Percentiles rank a stretch among this genome's conserved stretches.
Evolutionary conservation across 2,888 invertebrate genomes (phyloP).

Genomic region (Diarsia rubi): DNA sequence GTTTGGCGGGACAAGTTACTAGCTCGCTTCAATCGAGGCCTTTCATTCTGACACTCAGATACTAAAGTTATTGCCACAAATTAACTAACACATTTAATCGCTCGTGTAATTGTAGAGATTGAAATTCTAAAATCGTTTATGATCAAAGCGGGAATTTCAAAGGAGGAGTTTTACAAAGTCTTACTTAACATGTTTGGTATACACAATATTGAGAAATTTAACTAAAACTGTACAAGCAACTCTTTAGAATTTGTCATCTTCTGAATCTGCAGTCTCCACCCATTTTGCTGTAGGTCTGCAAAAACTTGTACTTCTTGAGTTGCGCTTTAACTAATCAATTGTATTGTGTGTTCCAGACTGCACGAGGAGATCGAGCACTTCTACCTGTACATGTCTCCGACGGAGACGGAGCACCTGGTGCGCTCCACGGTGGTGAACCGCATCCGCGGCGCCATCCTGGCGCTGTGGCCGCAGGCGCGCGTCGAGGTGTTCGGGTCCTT

Average conservation of each 20-base stretch:
- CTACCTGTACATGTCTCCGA: constrained; percentile 98
- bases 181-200: background rate
- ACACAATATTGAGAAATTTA: background rate
- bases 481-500: constrained; percentile 99
- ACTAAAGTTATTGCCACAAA: constrained; percentile 1
- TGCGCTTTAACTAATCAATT: background rate
- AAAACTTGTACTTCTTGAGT: background rate
- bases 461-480: constrained; percentile 97
- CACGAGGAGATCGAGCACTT: constrained; percentile 99
- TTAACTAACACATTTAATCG: constrained; percentile 2
- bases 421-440: constrained; percentile 97
- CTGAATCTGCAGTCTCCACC: background rate
- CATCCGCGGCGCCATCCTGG: constrained; percentile 96
- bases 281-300: background rate
- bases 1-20: background rate
- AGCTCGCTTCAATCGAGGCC: constrained; percentile 3
- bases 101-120: background rate
- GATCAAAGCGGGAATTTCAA: background rate
- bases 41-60: constrained; percentile 9
- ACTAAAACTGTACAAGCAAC: background rate
- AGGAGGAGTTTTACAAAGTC: background rate
- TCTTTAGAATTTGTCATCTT: background rate
- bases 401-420: constrained; percentile 97
- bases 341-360: constrained; percentile 90
- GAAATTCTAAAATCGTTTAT: background rate